phyloP scores from a whole-genome alignment of 2,797 vertebrate species.

The Enteromius radiatus region DNA sequence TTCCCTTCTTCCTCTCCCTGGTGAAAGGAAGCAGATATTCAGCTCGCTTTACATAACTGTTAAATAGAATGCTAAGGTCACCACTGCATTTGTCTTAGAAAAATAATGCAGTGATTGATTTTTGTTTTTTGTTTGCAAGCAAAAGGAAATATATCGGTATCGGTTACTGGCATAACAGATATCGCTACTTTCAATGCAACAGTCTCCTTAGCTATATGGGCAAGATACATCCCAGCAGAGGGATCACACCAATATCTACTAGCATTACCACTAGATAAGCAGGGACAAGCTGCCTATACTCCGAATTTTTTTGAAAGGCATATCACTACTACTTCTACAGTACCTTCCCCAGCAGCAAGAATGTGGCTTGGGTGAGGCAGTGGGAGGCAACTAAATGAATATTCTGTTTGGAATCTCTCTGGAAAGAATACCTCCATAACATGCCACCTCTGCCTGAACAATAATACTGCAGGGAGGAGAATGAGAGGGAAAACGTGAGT shows the following conservation, averaged over 20 bases:
- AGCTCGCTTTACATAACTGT: conserved; percentile 76
- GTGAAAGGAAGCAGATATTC: conserved; percentile 66
- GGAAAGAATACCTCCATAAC: not conserved
- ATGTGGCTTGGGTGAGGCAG: no score
- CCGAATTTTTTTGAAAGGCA: not conserved
- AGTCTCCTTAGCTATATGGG: not conserved
- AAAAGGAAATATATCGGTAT: no score
- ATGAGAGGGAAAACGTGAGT: not conserved
- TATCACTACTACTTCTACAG: not conserved
- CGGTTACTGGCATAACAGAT: no score
- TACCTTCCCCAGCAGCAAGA: not conserved
- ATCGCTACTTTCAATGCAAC: not conserved
- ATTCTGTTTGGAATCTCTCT: not conserved
- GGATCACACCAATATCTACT: not conserved
- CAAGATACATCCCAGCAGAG: not conserved
- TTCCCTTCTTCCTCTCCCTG: conserved; percentile 51
- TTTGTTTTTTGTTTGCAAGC: no score
- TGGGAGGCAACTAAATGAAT: not conserved
- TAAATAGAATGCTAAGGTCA: no score
- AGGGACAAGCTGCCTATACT: not conserved
- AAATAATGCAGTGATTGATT: no score
- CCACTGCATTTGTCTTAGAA: no score
- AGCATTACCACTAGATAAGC: not conserved
- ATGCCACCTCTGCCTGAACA: not conserved
- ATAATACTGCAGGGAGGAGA: not conserved